phyloP scores from a whole-genome alignment of 2,113 vertebrate genomes.

The Alligator mississippiensis region DNA sequence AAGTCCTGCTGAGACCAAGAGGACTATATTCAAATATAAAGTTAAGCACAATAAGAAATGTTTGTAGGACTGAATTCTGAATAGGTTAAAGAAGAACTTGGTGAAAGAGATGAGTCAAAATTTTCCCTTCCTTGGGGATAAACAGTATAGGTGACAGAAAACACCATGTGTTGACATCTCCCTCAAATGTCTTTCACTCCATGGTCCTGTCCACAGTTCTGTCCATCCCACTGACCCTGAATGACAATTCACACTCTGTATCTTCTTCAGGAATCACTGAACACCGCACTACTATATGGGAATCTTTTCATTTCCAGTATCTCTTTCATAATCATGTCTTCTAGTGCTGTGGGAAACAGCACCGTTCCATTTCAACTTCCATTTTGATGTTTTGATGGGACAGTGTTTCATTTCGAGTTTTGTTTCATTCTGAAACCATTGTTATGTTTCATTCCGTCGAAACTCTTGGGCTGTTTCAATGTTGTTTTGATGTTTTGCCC shows the following conservation, averaged over 20 bases:
- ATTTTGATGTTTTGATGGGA: no score
- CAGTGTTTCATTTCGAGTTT: no score
- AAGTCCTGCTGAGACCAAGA: background rate
- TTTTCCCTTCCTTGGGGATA: accelerated
- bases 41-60: background rate
- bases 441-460: no score
- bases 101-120: background rate
- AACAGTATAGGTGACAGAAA: background rate
- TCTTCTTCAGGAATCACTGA: background rate
- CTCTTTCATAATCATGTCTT: no score
- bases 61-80: background rate
- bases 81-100: background rate
- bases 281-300: no score
- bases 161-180: accelerated
- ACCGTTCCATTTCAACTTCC: no score
- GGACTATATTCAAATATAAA: background rate
- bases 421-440: no score
- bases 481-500: no score
- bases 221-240: accelerated
- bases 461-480: no score
- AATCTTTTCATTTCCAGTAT: no score
- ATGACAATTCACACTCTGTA: background rate
- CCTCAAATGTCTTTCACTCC: background rate
- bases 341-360: no score
- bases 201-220: background rate